Conservation (phyloP, 2,113 vertebrate genomes). For the Pseudorasbora parva region DNA sequence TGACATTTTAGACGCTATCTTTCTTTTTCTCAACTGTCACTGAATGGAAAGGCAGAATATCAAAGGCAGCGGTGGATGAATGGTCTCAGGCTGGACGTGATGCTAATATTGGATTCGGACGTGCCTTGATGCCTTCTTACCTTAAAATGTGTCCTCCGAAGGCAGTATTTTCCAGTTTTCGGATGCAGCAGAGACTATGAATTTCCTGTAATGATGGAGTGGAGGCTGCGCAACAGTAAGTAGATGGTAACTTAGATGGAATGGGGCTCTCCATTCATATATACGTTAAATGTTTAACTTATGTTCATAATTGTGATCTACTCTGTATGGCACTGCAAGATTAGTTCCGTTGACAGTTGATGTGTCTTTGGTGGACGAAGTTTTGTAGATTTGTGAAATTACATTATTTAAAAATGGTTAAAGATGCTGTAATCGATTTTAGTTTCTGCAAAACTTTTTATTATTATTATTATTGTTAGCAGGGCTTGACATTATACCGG, state of each 20-base stretch:
- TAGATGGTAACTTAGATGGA: not conserved
- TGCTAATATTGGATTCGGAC: too few relatives aligned
- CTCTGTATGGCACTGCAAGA: not conserved
- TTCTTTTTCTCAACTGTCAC: too few relatives aligned
- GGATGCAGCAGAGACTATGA: not conserved
- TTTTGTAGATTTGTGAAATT: not conserved
- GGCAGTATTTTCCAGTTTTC: too few relatives aligned
- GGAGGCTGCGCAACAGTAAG: not conserved
- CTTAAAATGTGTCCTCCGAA: too few relatives aligned
- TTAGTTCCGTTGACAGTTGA: not conserved
- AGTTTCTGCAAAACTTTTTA: not conserved
- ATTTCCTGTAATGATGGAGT: not conserved
- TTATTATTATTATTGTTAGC: not conserved
- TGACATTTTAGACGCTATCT: too few relatives aligned
- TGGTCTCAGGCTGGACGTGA: too few relatives aligned
- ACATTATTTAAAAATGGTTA: not conserved
- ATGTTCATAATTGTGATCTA: too few relatives aligned
- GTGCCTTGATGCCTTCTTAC: too few relatives aligned
- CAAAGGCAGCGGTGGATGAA: too few relatives aligned
- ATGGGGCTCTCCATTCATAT: slow-evolving; percentile 2
- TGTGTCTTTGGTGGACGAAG: too few relatives aligned
- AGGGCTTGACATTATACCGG: too few relatives aligned
- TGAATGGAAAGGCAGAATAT: too few relatives aligned
- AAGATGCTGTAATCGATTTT: not conserved
- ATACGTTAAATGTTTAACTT: not conserved